phyloP scores from a whole-genome alignment of 2,888 invertebrate species.

The Andricus curvator region DNA sequence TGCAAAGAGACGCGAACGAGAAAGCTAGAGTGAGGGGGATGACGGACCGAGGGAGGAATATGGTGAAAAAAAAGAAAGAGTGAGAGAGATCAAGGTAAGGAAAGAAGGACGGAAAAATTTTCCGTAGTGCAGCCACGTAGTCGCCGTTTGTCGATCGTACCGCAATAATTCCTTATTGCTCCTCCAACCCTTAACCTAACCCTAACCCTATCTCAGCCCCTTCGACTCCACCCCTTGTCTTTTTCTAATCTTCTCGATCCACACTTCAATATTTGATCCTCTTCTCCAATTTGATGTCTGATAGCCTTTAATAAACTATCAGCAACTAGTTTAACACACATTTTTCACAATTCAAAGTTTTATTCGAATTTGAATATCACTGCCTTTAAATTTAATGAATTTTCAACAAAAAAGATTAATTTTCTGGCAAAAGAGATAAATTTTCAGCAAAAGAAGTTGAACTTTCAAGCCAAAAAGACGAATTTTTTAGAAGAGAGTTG shows the following conservation, averaged over 20 bases:
- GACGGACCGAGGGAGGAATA: no score
- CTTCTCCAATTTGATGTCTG: not conserved
- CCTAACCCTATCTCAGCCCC: constrained; percentile 43
- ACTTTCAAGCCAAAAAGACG: no score
- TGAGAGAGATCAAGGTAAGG: constrained; percentile 48
- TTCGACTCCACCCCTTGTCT: constrained; percentile 48
- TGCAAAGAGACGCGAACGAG: constrained; percentile 18
- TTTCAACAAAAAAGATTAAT: no score
- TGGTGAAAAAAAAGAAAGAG: constrained; percentile 43
- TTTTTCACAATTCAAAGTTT: not conserved
- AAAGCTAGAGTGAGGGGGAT: constrained; percentile 41
- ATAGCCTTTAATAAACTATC: not conserved
- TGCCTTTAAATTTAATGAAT: no score
- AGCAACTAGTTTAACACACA: not conserved
- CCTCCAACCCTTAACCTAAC: constrained; percentile 63
- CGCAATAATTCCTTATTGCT: constrained; percentile 79
- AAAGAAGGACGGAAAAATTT: constrained; percentile 62
- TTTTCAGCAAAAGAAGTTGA: no score
- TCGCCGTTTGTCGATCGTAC: constrained; percentile 78
- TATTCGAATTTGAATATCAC: no score
- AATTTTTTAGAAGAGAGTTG: no score
- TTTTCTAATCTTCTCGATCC: constrained; percentile 50
- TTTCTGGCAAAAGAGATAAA: no score
- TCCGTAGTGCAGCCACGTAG: constrained; percentile 77
- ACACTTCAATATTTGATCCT: constrained; percentile 44